Evolutionary conservation across 2,113 vertebrate species (phyloP).

Genomic region (Triplophysa rosa): DNA sequence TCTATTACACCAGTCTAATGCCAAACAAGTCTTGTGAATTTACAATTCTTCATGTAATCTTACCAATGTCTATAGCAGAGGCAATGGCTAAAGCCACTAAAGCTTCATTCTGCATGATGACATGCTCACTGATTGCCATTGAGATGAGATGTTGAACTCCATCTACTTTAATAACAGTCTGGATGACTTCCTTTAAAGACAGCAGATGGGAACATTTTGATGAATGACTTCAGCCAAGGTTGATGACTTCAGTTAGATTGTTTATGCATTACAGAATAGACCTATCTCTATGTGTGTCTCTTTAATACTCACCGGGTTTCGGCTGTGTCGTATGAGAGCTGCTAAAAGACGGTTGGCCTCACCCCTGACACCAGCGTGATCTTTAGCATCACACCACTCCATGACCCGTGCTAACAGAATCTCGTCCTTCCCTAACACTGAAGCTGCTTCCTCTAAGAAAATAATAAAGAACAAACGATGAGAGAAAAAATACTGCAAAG

Average conservation of each 20-base stretch:
- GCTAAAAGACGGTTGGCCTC: constrained; percentile 85
- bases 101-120: constrained; percentile 88
- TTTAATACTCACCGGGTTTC: constrained; percentile 69
- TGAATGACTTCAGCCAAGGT: neutral
- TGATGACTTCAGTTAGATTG: neutral
- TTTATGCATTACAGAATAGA: neutral
- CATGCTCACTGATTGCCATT: constrained; percentile 83
- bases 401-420: constrained; percentile 76
- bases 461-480: neutral
- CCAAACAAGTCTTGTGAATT: too few species aligned
- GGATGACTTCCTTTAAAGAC: constrained; percentile 80
- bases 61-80: constrained; percentile 81
- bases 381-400: constrained; percentile 80
- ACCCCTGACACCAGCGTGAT: constrained; percentile 73
- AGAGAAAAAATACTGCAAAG: neutral
- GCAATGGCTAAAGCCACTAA: constrained; percentile 83
- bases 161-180: constrained; percentile 77
- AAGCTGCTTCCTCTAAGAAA: constrained; percentile 78
- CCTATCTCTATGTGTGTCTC: constrained; percentile 17
- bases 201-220: constrained; percentile 14
- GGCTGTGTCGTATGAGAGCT: constrained; percentile 82
- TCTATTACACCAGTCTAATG: too few species aligned
- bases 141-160: constrained; percentile 83
- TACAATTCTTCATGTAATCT: neutral
- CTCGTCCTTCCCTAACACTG: constrained; percentile 78